Base-by-base conservation (phyloP, 2,797 vertebrate species). In the Pseudomugil gertrudae region DNA sequence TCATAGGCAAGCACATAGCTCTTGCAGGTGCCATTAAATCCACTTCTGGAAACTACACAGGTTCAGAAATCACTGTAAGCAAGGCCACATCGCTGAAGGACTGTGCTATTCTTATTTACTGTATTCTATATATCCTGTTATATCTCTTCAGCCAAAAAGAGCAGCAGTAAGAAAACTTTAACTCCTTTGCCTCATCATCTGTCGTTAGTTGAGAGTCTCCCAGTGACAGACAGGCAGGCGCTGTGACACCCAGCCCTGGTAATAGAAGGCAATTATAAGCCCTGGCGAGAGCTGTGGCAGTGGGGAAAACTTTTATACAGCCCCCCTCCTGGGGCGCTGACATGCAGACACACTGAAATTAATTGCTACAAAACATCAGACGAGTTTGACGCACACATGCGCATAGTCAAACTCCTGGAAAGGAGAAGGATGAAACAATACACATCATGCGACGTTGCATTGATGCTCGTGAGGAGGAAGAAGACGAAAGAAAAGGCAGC, bases 361-460 rank as follows among this genome's bases (percentile, higher is more conserved):
- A 92, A 92, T 92, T 92, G 87, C 87, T 91, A 91, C 90, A 91
- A 91, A 93, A 92, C 89, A 91, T 91, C 90, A 92, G 87, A 90
- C 83, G 75, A 83, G 86, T 82, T 86, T 76, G 86, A 89, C 84
- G 72, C 83, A 88, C 85, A 89, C 89, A 87, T 71, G 72, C 80
- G 57, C 76, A 78, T 32, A 87, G 84, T 87, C 89, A 89, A 91
- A 91, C 90, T 92, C 89, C 89, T 91, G 84, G 89, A 91, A 91
- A 90, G 87, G 83, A 86, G 74, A 83, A 87, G 84, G 87, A 89
- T 80, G 83, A 90, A 91, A 90, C 90, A 90, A 90, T 89, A 70
- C 82, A 70, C 87, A 81, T 86, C 85, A 73, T 77, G 83, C 80
- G 58, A 87, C 40, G 61, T 33, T 69, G 82, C 81, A 88, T 78